phyloP scores from a whole-genome alignment of 64 coral and sea anemone genomes.

The Montipora sp. region DNA sequence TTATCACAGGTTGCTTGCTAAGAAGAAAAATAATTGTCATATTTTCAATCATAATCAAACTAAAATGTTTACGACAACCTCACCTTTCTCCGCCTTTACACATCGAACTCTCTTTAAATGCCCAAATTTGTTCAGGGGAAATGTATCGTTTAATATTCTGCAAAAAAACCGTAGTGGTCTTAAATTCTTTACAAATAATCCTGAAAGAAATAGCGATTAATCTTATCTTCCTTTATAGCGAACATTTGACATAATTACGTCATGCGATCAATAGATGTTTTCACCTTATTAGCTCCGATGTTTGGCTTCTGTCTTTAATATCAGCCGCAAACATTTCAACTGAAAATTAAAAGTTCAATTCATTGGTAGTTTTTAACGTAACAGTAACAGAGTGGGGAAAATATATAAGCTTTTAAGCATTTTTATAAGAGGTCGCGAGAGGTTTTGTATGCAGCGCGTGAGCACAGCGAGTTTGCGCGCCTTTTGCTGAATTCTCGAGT shows the following conservation, averaged over 20 bases:
- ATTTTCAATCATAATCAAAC: too few species aligned
- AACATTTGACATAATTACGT: too few species aligned
- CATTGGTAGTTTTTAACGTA: background rate
- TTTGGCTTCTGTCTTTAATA: slow-evolving; percentile 65
- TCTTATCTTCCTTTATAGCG: background rate
- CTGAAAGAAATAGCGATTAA: too few species aligned
- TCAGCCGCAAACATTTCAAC: slow-evolving; percentile 73
- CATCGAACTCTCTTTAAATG: slow-evolving; percentile 81
- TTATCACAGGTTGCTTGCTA: too few species aligned
- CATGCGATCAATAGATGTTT: background rate
- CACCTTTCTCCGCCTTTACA: slow-evolving; percentile 14
- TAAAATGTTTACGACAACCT: background rate
- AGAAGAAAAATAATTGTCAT: too few species aligned
- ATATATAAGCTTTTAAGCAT: too few species aligned
- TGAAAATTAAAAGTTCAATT: slow-evolving; percentile 14
- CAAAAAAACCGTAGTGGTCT: background rate
- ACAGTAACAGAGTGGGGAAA: too few species aligned
- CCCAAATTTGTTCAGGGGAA: slow-evolving; percentile 48
- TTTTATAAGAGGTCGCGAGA: too few species aligned
- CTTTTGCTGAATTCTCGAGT: background rate
- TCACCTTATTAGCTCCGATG: slow-evolving; percentile 78
- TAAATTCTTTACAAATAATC: too few species aligned
- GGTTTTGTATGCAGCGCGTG: too few species aligned
- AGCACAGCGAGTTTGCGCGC: background rate
- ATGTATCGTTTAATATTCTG: slow-evolving; percentile 70